phyloP scores from a whole-genome alignment of 2,888 invertebrate genomes.

The Mimas tiliae region DNA sequence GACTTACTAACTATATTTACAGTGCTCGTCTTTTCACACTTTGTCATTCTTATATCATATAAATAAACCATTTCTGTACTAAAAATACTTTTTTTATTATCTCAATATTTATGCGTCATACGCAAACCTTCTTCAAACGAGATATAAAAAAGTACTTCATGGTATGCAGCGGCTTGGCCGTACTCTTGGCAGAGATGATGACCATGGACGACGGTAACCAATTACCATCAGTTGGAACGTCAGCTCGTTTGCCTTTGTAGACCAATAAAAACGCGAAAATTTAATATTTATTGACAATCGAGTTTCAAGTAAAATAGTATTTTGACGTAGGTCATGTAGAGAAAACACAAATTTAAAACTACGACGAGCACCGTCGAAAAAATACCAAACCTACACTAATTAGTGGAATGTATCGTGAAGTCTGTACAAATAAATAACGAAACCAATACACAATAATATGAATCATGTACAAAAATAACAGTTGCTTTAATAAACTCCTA shows the following conservation, averaged over 20 bases:
- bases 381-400: slow-evolving; percentile 36
- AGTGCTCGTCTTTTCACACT: neutral
- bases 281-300: neutral
- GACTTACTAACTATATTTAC: slow-evolving; percentile 44
- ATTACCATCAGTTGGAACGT: neutral
- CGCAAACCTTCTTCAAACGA: neutral
- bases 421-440: slow-evolving; percentile 60
- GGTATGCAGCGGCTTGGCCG: neutral
- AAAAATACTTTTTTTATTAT: neutral
- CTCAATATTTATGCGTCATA: neutral
- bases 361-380: slow-evolving; percentile 27
- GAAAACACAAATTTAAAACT: slow-evolving; percentile 28
- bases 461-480: slow-evolving; percentile 38
- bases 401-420: slow-evolving; percentile 67
- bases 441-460: slow-evolving; percentile 36
- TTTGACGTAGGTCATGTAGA: neutral
- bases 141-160: neutral
- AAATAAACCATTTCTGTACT: neutral
- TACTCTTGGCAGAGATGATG: too few species aligned
- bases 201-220: neutral
- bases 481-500: slow-evolving; percentile 10
- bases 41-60: neutral
- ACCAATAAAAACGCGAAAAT: neutral
- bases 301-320: neutral
- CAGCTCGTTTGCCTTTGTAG: neutral